These are phyloP conservation scores for Cyanoramphus novaezelandiae DNA, from an alignment of 2,113 vertebrate species.

Conservation along the genomic window DNA sequence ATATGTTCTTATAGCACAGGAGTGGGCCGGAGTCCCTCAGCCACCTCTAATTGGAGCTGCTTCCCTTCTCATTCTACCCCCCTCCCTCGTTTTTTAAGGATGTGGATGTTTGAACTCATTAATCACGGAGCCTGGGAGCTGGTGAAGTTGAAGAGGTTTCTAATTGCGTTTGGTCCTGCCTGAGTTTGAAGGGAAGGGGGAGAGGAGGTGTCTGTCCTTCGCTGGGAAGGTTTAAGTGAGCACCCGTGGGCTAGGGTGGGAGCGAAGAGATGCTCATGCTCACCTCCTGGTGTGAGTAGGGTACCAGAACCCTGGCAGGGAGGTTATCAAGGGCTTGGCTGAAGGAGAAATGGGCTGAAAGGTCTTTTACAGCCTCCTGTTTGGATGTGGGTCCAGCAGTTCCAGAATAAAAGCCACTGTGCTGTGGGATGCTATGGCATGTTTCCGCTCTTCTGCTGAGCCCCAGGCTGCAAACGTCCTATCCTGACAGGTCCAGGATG, in stretches of 20 bases:
- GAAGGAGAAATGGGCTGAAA: not conserved
- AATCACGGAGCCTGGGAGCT: constrained; percentile 4
- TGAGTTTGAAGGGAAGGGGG: not conserved
- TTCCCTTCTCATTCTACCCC: not conserved
- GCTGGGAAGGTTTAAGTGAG: not conserved
- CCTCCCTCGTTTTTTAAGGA: not conserved
- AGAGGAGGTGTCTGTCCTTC: not conserved
- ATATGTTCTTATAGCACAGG: constrained; percentile 31
- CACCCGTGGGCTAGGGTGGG: not conserved
- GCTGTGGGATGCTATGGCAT: accelerated
- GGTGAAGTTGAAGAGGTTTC: constrained; percentile 30
- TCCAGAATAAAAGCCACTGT: not conserved
- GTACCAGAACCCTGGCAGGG: not conserved
- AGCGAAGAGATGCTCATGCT: not conserved
- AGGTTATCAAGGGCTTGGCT: not conserved
- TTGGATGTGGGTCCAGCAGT: accelerated
- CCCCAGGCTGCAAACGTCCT: accelerated
- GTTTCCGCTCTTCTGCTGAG: not conserved
- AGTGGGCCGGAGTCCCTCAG: constrained; percentile 43
- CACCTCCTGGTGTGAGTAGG: not conserved
- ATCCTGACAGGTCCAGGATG: not conserved
- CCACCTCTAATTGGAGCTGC: constrained; percentile 34
- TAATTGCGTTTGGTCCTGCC: not conserved
- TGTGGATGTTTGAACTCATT: constrained; percentile 18
- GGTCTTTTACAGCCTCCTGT: accelerated